Evolutionary conservation across 2,888 invertebrate species (phyloP), one percentile per base, ranked within the genome.

Genomic region (Cerastoderma edule): DNA sequence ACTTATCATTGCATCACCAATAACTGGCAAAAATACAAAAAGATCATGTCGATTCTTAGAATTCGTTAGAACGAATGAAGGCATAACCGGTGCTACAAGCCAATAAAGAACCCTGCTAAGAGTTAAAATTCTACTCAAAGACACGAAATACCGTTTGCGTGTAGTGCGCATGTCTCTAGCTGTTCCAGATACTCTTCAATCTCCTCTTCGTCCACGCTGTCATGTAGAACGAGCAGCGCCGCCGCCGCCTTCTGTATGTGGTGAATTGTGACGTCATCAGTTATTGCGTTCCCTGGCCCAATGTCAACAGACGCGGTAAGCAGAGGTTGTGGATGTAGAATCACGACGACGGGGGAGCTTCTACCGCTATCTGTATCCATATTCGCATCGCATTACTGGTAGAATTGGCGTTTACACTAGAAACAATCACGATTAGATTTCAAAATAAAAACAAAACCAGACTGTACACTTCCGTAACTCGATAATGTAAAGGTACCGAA

Each of bases 281-380:
- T 27, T 24, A 22, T 27, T 24, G 60, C 60, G 60, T 39, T 39
- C 60, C 39, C 24, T n/a, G 10, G 24, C 4, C 60, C 60, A 24
- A 60, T 35, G 60, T 60, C 60, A 8, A 60, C 60, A 24, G 8
- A 16, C 24, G 35, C 27, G 39, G 13, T n/a, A n/a, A n/a, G 39
- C 22, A 39, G 13, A n/a, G 57, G 33, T 24, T 22, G 16, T 39
- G 39, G 60, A 27, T 27, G n/a, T 27, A 50, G 10, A 19, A 13
- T 27, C 27, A 10, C 35, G 10, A 24, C 16, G 39, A 22, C 22
- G 19, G 60, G 60, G 2, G 60, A 60, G 35, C 24, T 39, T 39
- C 60, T 35, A 33, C 60, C 60, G 33, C 60, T 60, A 60, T 60
- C 60, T 19, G 33, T 33, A 33, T 60, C 60, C 60, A 60, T 60